These are phyloP conservation scores for Ericerus pela DNA, from an alignment of 1,140 invertebrate species.

Conservation along the genomic window DNA sequence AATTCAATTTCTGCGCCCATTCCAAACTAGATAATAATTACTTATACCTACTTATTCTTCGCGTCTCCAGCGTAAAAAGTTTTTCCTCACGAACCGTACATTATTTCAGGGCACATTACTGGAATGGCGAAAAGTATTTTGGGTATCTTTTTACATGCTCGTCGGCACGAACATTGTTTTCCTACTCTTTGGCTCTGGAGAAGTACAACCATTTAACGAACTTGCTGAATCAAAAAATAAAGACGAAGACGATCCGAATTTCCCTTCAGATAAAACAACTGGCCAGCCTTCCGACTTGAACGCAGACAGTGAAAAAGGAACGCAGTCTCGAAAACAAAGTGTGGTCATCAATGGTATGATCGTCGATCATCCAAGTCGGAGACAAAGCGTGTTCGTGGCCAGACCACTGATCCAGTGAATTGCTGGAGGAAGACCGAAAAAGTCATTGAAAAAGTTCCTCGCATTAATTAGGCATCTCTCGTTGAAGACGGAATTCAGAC, in stretches of 20 bases:
- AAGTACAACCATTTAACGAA: conserved; percentile 28
- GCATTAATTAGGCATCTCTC: too few relatives aligned
- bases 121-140: conserved; percentile 42
- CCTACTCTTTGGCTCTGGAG: conserved; percentile 28
- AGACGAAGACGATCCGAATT: neutral
- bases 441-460: too few relatives aligned
- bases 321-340: neutral
- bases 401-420: neutral
- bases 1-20: too few relatives aligned
- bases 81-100: too few relatives aligned
- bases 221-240: conserved; percentile 14
- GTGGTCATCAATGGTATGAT: neutral
- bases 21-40: too few relatives aligned
- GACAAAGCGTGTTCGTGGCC: neutral
- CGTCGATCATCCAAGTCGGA: neutral
- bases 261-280: too few relatives aligned
- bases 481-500: too few relatives aligned
- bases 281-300: too few relatives aligned
- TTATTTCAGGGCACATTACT: conserved; percentile 25
- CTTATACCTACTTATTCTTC: too few relatives aligned
- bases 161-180: conserved; percentile 34
- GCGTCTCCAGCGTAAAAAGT: too few relatives aligned
- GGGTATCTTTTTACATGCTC: conserved; percentile 34
- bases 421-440: too few relatives aligned
- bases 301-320: neutral